These are phyloP conservation scores for Melikaiella ostensackeni DNA, from an alignment of 2,888 invertebrate genomes.

Conservation along the genomic window DNA sequence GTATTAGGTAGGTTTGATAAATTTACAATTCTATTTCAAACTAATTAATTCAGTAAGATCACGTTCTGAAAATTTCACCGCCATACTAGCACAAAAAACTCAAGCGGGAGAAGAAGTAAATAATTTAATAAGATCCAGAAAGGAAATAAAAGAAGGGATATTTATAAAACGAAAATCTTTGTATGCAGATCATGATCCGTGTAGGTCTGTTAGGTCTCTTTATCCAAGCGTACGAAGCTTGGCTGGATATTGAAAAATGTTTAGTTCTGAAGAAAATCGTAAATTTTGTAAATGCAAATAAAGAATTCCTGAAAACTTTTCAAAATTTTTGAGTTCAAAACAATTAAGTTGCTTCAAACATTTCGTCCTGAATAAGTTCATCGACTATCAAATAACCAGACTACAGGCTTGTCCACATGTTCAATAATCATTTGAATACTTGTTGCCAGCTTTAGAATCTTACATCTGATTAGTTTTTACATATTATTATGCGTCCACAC, in stretches of 20 bases:
- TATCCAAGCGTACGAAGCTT: conserved; percentile 77
- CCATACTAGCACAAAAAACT: conserved; percentile 82
- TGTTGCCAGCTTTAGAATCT: too few relatives aligned
- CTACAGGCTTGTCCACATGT: too few relatives aligned
- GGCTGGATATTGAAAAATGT: background rate
- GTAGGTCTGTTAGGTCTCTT: conserved; percentile 83
- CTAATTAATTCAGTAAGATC: conserved; percentile 86
- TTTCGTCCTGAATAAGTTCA: too few relatives aligned
- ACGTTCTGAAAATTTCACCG: conserved; percentile 84
- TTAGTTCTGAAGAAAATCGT: background rate
- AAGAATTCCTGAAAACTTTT: too few relatives aligned
- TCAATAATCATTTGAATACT: too few relatives aligned
- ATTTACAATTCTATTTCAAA: conserved; percentile 49
- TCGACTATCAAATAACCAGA: too few relatives aligned
- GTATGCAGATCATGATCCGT: conserved; percentile 84
- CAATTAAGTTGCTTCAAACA: too few relatives aligned
- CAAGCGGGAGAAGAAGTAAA: conserved; percentile 82
- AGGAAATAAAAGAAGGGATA: conserved; percentile 83
- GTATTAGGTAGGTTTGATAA: background rate
- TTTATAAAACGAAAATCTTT: conserved; percentile 85
- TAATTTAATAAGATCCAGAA: conserved; percentile 80
- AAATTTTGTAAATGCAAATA: background rate
- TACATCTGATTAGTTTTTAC: too few relatives aligned
- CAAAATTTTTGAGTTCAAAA: too few relatives aligned
- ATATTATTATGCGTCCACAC: too few relatives aligned